These are phyloP conservation scores for Mastomys natalensis DNA, from an alignment of 2,113 vertebrate genomes.

Conservation along the genomic window DNA sequence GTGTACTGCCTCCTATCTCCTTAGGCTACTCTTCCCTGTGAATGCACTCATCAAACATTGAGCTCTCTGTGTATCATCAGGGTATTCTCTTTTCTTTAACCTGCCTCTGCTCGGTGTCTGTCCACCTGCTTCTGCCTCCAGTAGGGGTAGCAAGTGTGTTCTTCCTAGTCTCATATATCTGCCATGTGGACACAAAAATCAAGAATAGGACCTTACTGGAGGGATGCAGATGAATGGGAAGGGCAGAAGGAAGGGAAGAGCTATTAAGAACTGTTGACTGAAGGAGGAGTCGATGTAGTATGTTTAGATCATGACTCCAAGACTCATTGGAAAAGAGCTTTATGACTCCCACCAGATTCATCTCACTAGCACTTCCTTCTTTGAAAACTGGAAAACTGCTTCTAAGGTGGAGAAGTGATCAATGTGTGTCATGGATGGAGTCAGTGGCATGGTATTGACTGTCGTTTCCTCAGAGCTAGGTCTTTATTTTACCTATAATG, in stretches of 20 bases:
- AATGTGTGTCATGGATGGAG: background rate
- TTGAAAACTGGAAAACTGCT: background rate
- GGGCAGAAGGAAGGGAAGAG: background rate
- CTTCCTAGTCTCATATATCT: background rate
- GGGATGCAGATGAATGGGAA: background rate
- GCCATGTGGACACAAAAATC: background rate
- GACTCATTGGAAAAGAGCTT: background rate
- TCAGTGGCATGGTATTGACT: background rate
- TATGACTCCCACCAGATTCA: background rate
- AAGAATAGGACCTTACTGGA: background rate
- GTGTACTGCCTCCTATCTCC: background rate
- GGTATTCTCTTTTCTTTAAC: background rate
- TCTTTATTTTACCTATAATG: background rate
- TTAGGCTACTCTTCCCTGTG: background rate
- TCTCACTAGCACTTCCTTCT: background rate
- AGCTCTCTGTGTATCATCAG: background rate
- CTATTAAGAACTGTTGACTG: background rate
- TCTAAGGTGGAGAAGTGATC: background rate
- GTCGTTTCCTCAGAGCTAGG: background rate
- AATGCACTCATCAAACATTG: background rate
- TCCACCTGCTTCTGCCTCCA: background rate
- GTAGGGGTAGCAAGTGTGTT: background rate
- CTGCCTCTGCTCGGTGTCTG: background rate
- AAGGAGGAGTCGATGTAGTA: background rate
- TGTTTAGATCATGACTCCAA: background rate